Evolutionary conservation across 2,797 vertebrate species (phyloP).

Genomic region (Anomalospiza imberbis): DNA sequence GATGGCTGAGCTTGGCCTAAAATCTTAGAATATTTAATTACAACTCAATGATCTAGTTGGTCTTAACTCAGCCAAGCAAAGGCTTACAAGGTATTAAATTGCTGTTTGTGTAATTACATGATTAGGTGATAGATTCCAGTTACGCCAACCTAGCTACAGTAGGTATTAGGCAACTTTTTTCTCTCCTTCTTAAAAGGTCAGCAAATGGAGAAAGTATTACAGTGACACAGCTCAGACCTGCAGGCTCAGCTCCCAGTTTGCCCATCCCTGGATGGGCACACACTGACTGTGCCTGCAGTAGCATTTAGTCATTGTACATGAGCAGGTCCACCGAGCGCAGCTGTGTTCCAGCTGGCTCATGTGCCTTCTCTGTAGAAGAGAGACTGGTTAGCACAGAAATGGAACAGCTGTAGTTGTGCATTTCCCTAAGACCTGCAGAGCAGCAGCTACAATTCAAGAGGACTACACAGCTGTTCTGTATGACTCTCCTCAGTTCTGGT

Average conservation of each 20-base stretch:
- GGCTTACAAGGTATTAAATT: constrained; percentile 11
- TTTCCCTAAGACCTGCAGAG: neutral
- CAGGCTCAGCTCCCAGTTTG: neutral
- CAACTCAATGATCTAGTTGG: neutral
- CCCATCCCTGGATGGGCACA: neutral
- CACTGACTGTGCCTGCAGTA: neutral
- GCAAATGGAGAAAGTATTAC: neutral
- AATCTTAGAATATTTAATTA: neutral
- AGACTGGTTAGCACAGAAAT: neutral
- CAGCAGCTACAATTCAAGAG: neutral
- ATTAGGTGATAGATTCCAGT: neutral
- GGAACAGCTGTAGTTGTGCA: neutral
- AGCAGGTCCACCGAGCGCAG: accelerated
- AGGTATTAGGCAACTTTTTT: neutral
- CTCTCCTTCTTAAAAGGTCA: neutral
- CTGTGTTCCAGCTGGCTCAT: neutral
- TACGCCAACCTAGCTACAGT: neutral
- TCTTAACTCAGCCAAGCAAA: neutral
- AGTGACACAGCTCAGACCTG: neutral
- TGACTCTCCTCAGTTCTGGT: neutral
- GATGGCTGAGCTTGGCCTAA: neutral
- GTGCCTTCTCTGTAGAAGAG: neutral
- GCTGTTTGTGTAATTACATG: neutral
- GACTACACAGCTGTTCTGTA: neutral
- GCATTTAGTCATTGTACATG: accelerated